Conservation (phyloP, 2,888 invertebrate genomes). For the Mythimna pallens region DNA sequence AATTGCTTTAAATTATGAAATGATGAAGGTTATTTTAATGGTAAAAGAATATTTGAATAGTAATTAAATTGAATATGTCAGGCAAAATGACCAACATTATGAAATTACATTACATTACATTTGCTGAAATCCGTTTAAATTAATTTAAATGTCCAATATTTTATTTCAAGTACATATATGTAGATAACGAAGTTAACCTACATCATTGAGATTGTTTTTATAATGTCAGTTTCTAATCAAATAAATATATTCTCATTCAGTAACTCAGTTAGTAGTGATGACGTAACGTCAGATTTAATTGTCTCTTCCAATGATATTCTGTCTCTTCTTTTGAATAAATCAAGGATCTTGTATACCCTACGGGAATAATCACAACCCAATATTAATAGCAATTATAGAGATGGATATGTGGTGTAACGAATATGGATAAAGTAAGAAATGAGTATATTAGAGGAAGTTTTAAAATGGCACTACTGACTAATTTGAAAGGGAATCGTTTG, state of each 20-base stretch:
- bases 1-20: background rate
- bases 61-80: conserved; percentile 8
- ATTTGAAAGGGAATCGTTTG: no score
- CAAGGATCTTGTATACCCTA: no score
- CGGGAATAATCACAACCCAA: no score
- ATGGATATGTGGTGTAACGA: no score
- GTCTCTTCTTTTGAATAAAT: no score
- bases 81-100: conserved; percentile 8
- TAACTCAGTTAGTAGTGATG: background rate
- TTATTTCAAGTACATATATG: conserved; percentile 37
- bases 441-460: no score
- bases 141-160: conserved; percentile 11
- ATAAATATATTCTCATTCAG: background rate
- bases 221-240: conserved; percentile 6
- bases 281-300: background rate
- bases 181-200: conserved; percentile 43
- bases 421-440: no score
- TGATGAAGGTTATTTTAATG: background rate
- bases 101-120: no score
- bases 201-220: conserved; percentile 10
- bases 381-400: no score
- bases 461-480: no score
- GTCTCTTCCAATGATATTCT: background rate
- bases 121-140: conserved; percentile 11
- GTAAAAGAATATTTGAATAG: background rate